These are phyloP conservation scores for Hoplostethus mediterraneus DNA, from an alignment of 2,797 vertebrate species.

Conservation along the genomic window DNA sequence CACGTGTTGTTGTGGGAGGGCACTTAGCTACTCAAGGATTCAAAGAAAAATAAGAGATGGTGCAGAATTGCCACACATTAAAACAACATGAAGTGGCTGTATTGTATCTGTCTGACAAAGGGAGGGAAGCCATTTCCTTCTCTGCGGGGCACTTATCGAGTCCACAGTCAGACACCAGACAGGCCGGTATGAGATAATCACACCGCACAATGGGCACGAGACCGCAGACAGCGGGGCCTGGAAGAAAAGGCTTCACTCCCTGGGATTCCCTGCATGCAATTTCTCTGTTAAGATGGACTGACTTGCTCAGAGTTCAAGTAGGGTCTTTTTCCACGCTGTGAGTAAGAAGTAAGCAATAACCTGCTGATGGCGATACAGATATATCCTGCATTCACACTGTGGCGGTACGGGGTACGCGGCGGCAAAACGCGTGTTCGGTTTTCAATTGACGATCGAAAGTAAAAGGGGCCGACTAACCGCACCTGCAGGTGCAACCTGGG, in stretches of 20 bases:
- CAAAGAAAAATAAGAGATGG: constrained; percentile 47
- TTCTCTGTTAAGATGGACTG: constrained; percentile 48
- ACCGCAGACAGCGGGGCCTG: constrained; percentile 56
- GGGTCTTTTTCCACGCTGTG: constrained; percentile 38
- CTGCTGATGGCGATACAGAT: background rate
- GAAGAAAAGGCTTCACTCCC: constrained; percentile 62
- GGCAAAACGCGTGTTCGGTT: constrained; percentile 54
- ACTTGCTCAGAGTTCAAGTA: constrained; percentile 57
- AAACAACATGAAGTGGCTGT: constrained; percentile 66
- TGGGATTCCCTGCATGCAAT: constrained; percentile 62
- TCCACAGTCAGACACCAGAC: constrained; percentile 69
- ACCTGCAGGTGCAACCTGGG: constrained; percentile 6
- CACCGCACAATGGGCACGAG: constrained; percentile 69
- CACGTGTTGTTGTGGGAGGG: constrained; percentile 37
- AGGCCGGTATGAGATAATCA: constrained; percentile 73
- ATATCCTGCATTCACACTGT: no score
- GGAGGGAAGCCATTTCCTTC: constrained; percentile 61
- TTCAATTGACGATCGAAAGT: constrained; percentile 32
- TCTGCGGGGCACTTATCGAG: constrained; percentile 70
- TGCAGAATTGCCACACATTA: constrained; percentile 46
- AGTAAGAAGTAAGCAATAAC: constrained; percentile 27
- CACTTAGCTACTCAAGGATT: constrained; percentile 43
- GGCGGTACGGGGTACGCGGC: no score
- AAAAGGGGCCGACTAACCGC: constrained; percentile 43
- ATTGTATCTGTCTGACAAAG: constrained; percentile 59